phyloP scores from a whole-genome alignment of 2,113 vertebrate species.

The Nibea albiflora region DNA sequence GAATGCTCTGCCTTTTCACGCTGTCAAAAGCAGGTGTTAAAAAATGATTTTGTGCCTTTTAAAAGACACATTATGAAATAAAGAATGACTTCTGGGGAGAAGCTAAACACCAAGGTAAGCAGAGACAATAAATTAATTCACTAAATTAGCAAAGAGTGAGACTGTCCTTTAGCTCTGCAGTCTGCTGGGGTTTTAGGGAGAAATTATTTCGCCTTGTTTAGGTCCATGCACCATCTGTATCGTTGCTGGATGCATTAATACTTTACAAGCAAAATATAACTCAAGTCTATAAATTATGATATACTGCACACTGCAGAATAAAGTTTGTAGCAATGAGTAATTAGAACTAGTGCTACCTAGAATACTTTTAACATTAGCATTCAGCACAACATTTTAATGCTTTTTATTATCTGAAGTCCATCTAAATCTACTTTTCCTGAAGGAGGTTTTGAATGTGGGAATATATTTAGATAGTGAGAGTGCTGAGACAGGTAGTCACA shows the following conservation, averaged over 20 bases:
- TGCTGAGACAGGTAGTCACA: background rate
- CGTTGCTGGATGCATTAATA: conserved; percentile 4
- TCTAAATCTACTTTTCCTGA: no score
- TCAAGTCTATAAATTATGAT: conserved; percentile 8
- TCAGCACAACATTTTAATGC: background rate
- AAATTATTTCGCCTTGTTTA: background rate
- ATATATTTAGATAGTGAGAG: background rate
- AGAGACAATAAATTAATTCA: background rate
- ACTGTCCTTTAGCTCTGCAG: background rate
- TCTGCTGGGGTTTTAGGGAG: background rate
- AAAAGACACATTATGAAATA: background rate
- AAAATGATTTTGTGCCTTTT: background rate
- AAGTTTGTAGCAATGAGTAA: background rate
- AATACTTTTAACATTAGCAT: background rate
- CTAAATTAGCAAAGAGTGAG: background rate
- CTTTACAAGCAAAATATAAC: background rate
- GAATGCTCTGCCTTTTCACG: background rate
- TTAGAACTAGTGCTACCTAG: background rate
- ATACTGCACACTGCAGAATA: background rate
- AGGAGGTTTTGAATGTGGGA: no score
- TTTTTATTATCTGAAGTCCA: no score
- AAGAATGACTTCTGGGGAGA: background rate
- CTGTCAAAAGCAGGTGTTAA: background rate
- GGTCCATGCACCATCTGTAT: background rate
- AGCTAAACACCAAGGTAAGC: background rate